A percentile compares a stretch with the other conserved stretches of the same genome.
Evolutionary conservation across 1,140 invertebrate genomes (phyloP).

Genomic region (Subanguina moxae): DNA sequence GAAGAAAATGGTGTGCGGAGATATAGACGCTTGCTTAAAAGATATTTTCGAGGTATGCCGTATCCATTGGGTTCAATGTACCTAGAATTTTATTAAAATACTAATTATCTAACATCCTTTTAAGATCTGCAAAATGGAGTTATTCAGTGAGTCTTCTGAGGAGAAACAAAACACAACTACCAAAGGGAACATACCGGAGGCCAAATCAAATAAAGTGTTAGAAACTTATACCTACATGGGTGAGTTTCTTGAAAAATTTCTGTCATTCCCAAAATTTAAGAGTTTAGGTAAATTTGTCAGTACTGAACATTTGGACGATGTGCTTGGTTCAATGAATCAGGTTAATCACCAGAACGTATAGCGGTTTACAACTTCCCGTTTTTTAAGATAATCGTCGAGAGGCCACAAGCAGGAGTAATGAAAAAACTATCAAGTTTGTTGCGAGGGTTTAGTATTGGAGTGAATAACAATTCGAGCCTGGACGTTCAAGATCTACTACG

Average conservation of each 20-base stretch:
- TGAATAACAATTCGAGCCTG: conserved; percentile 76
- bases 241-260: conserved; percentile 63
- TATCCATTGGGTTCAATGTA: too few species aligned
- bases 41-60: conserved; percentile 72
- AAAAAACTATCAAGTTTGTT: conserved; percentile 77
- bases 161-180: conserved; percentile 85
- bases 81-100: too few species aligned
- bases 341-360: conserved; percentile 60
- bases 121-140: conserved; percentile 75
- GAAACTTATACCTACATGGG: conserved; percentile 78
- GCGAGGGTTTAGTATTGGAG: conserved; percentile 72
- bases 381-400: conserved; percentile 66
- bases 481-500: conserved; percentile 70
- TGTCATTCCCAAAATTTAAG: too few species aligned
- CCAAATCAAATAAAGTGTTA: conserved; percentile 72
- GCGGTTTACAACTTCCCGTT: too few species aligned
- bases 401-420: conserved; percentile 75
- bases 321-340: conserved; percentile 78
- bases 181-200: conserved; percentile 69
- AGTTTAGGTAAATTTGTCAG: conserved; percentile 62
- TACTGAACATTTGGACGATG: conserved; percentile 71
- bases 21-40: conserved; percentile 74
- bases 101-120: conserved; percentile 7
- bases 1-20: conserved; percentile 67
- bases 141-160: conserved; percentile 77